Evolutionary conservation across 2,888 invertebrate species (phyloP), one percentile per base, ranked within the genome.

Genomic region (Oscheius sp.): DNA sequence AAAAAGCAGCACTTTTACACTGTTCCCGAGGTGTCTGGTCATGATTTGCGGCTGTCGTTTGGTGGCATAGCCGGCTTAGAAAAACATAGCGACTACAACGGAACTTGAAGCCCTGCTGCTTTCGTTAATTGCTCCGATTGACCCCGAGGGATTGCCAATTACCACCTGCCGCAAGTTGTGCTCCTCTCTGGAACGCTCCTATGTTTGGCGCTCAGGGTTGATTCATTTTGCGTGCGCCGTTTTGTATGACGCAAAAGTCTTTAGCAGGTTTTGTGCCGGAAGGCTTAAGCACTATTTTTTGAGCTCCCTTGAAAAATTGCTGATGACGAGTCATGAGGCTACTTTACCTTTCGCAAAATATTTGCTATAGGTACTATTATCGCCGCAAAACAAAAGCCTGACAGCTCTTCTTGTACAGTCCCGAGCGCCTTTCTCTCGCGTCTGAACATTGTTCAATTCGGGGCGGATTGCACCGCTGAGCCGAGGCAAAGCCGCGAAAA

Each of bases 401-500:
- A 21, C 21, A 21, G 21, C 21, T 21, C 53, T 53, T 53, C 53
- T 53, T 53, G 4, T 21, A 53, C 53, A 13, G 53, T 53, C 29
- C 53, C 29, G 53, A 53, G 50, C 33, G 29, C 21, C 42, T 42
- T 7, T 42, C 7, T 42, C 42, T 7, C 42, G 42, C 35, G 60
- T 60, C 47, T n/a, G 63, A 63, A 37, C 47, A 48, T 63, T 63
- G 63, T 63, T 63, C 68, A 37, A 68, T 53, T 37, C 68, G 55
- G 55, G 35, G 42, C 42, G 66, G 68, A 68, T 68, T 68, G 65
- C 32, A 33, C 65, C 51, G 65, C 65, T 65, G 51, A 68, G 51
- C 65, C 65, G 51, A n/a, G 51, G 65, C 51, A 65, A 65, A 65
- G 68, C 68, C 68, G 53, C 68, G 55, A 68, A 68, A 68, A 68